phyloP scores from a whole-genome alignment of 2,113 vertebrate species.

The Bujurquina vittata region DNA sequence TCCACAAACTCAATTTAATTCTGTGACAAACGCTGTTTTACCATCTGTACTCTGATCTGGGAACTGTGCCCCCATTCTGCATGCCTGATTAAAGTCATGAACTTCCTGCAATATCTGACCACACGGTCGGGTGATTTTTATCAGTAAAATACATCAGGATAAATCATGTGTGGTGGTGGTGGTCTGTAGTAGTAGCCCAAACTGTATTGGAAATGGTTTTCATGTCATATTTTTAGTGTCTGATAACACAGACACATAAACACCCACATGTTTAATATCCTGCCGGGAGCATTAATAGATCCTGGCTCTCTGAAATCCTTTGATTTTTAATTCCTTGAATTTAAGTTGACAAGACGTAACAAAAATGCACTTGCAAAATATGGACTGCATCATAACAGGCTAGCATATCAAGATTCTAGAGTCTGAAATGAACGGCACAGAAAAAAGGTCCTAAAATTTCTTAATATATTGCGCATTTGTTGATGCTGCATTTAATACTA shows the following conservation, averaged over 20 bases:
- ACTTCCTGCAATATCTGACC: background rate
- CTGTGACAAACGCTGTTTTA: background rate
- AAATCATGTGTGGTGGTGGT: background rate
- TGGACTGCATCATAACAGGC: background rate
- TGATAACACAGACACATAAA: background rate
- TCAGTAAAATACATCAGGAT: background rate
- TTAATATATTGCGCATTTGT: background rate
- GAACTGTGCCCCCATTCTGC: background rate
- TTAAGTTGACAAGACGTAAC: background rate
- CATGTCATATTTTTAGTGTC: background rate
- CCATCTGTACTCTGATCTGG: background rate
- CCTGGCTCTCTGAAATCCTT: background rate
- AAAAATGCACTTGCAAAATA: background rate
- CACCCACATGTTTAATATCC: background rate
- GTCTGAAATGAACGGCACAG: background rate
- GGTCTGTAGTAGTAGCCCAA: background rate
- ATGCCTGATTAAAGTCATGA: background rate
- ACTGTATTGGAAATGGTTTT: too few relatives aligned
- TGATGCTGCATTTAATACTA: background rate
- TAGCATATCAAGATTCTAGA: background rate
- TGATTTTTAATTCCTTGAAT: background rate
- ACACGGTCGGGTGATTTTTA: background rate
- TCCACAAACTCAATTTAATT: background rate
- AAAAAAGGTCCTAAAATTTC: background rate
- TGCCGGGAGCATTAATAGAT: background rate